Conservation (phyloP, 1,140 invertebrate genomes). For the Globodera rostochiensis region DNA sequence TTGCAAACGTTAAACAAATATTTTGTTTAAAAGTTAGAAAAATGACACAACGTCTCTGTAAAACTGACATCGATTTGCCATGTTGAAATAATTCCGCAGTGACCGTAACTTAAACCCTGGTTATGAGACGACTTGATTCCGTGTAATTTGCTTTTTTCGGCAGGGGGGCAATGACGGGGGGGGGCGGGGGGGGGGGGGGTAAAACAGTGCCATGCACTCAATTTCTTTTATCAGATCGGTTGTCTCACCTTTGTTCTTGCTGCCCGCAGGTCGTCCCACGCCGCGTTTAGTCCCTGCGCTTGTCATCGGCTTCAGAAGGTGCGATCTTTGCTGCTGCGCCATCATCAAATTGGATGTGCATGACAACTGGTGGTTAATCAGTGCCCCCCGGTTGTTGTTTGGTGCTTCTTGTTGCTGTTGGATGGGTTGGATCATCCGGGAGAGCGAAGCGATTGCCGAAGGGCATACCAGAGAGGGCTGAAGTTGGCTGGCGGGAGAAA, state of each 20-base stretch:
- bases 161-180: not conserved
- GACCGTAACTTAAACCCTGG: no score
- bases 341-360: not conserved
- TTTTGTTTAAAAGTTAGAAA: no score
- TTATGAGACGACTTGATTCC: no score
- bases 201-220: no score
- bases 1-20: no score
- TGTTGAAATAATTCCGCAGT: no score
- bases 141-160: not conserved
- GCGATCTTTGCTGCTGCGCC: not conserved
- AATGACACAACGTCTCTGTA: no score
- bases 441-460: not conserved
- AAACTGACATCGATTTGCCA: no score
- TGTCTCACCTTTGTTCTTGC: slow-evolving; percentile 5
- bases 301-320: slow-evolving; percentile 4
- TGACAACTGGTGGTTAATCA: not conserved
- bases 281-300: not conserved
- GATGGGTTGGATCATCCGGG: not conserved
- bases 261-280: slow-evolving; percentile 6
- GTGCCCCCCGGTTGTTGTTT: no score
- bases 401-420: not conserved
- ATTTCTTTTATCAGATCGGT: no score
- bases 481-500: not conserved
- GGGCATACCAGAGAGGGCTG: not conserved
- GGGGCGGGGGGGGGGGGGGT: not conserved